Evolutionary conservation across 2,113 vertebrate species (phyloP), one percentile per base, ranked within the genome.

Genomic region (Cyprinodon variegatus): DNA sequence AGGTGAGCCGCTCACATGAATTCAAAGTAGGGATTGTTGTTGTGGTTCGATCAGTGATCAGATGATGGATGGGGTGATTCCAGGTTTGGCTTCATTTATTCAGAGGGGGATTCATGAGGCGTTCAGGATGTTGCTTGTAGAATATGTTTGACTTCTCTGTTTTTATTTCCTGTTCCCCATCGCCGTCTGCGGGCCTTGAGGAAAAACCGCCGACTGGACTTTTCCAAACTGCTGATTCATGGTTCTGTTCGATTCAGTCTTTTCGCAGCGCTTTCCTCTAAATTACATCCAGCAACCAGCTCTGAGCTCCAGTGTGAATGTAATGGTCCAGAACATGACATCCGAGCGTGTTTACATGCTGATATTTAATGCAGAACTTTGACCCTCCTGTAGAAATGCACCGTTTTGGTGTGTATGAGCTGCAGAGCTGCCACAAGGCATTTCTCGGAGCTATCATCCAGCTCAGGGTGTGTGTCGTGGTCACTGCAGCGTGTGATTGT

Each of bases 401-500:
- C 37, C 40, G 36, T 81, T 73, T 78, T 14, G 20, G 50, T 57
- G 17, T 57, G 50, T n/a, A 8, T 57, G 46, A 61, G 61, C 73
- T 60, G 64, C 66, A 36, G 78, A 77, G 72, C 75, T 83, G 76
- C 78, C 73, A 83, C n/a, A 70, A 79, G 53, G 53, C 77, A 65
- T 86, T 61, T 81, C 79, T 68, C 7, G 11, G 13, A 70, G 82
- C 70, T 68, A 83, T 45, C 57, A 46, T 64, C 81, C 11, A 72
- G 57, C 41, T 4, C 4, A 12, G 46, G 61, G 72, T 66, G 72
- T 74, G 72, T 74, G 71, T 72, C 38, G 76, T 83, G 90, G 76
- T 64, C 37, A 79, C 41, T 60, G 9, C 65, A 86, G 83, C 68
- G 75, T 87, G 83, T 88, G 85, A 88, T 90, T 80, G 65, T 89